A percentile compares a stretch with the other conserved stretches of the same genome.
Conservation (phyloP, 2,113 vertebrate species). For the Ia io region DNA sequence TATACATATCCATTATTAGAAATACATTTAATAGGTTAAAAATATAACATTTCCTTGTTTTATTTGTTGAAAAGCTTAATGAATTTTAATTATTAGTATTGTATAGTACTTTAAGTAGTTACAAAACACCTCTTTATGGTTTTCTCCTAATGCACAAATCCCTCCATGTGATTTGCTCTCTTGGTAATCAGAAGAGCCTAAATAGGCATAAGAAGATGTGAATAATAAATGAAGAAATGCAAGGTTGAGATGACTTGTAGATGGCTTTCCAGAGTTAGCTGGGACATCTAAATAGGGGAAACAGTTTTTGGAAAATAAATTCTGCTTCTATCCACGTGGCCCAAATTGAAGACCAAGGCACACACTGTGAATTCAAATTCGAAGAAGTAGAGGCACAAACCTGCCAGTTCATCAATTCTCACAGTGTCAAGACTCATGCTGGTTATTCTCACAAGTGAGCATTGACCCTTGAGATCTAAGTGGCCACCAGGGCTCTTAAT, state of each 20-base stretch:
- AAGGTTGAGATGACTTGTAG: not conserved
- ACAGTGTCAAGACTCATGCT: not conserved
- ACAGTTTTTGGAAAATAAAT: not conserved
- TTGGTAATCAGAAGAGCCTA: not conserved
- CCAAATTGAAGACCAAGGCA: not conserved
- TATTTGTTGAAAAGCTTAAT: not conserved
- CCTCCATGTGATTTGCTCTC: not conserved
- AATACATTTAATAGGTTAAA: not conserved
- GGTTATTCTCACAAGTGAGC: not conserved
- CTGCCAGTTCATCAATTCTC: accelerated
- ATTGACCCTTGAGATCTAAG: not conserved
- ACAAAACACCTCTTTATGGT: not conserved
- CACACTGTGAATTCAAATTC: not conserved
- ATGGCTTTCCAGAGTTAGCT: not conserved
- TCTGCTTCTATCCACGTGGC: accelerated
- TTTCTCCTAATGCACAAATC: not conserved
- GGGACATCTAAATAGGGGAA: not conserved
- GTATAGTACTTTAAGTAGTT: not conserved
- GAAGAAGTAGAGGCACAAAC: not conserved
- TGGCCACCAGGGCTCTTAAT: not conserved
- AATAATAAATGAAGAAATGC: not conserved
- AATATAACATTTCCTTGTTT: not conserved
- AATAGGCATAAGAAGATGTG: not conserved
- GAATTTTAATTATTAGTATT: not conserved
- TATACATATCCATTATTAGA: not conserved